Evolutionary conservation across 2,888 invertebrate genomes (phyloP), one percentile per base, ranked within the genome.

Genomic region (Pandemis cinnamomeana): DNA sequence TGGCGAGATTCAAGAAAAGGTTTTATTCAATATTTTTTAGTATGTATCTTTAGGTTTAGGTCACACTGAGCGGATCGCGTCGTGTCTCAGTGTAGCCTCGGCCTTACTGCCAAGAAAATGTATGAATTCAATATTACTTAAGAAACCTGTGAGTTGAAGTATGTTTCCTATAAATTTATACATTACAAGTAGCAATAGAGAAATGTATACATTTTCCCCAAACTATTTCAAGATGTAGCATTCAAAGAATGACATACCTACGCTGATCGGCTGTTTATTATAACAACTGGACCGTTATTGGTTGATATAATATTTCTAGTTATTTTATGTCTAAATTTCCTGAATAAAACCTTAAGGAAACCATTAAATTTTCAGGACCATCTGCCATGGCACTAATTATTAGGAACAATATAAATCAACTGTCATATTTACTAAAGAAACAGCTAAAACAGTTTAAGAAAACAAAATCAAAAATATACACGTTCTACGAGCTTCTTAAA

Each of bases 301-400:
- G 27, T 36, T 36, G 27, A 36, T 36, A 36, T 36, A 2, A 36
- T 2, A 36, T 36, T 36, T 36, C 4, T 2, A 36, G 27, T 36
- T 2, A 10, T 10, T 11, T 11, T 46, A 11, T 10, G 46, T 46
- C 46, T 10, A 11, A 46, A 46, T 46, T 46, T 11, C 11, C 46
- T 66, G 60, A 71, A 71, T 46, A 66, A 71, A 71, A 71, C 71
- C 66, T 60, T 7, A 60, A n/a, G 8, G 7, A 60, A 63, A 20
- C 10, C 11, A 42, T 11, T 48, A 15, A 13, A 48, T 69, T 73
- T 66, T 67, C 68, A 64, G 64, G 27, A 48, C 71, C 67, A 71
- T 36, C 15, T 61, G 53, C 53, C 64, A 73, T 73, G 73, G 73
- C 73, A 73, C 73, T 73, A 69, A 64, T 68, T 51, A 64, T 69